Conservation (phyloP, 2,113 vertebrate species). For the Cyphomyrus discorhynchus region DNA sequence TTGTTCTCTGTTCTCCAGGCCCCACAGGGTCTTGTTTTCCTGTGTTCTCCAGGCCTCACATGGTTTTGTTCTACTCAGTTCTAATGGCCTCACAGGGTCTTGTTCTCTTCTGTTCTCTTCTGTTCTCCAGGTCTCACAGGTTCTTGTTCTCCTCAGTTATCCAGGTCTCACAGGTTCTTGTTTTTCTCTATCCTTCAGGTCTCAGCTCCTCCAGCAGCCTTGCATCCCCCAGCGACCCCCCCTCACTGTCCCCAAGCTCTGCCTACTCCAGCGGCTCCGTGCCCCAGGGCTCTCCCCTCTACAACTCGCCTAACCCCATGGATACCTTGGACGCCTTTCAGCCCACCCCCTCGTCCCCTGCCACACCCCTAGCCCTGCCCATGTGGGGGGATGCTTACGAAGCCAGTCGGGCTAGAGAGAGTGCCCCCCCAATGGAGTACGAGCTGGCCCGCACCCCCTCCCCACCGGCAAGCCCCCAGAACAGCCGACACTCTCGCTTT, state of each 20-base stretch:
- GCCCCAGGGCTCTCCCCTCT: constrained; percentile 48
- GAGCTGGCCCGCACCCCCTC: constrained; percentile 31
- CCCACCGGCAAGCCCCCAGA: neutral
- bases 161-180: neutral
- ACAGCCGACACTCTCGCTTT: constrained; percentile 19
- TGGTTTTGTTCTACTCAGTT: neutral
- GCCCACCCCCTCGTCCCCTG: constrained; percentile 51
- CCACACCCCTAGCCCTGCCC: constrained; percentile 32
- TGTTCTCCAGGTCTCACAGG: neutral
- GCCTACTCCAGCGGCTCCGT: constrained; percentile 72
- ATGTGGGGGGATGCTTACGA: neutral
- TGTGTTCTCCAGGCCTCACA: neutral
- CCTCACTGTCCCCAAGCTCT: constrained; percentile 65
- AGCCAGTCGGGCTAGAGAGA: constrained; percentile 7
- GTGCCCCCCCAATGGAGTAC: constrained; percentile 63
- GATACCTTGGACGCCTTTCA: constrained; percentile 38
- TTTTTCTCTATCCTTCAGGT: constrained; percentile 33
- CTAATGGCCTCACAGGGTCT: neutral
- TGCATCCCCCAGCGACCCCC: constrained; percentile 67
- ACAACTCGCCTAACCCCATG: constrained; percentile 45
- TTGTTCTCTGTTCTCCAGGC: neutral
- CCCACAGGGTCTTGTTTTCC: neutral
- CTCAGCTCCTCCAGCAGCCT: constrained; percentile 71
- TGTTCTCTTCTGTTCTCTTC: neutral
- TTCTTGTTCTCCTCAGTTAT: neutral